Evolutionary conservation across 2,888 invertebrate genomes (phyloP).

Genomic region (Zaprionus lineosus): DNA sequence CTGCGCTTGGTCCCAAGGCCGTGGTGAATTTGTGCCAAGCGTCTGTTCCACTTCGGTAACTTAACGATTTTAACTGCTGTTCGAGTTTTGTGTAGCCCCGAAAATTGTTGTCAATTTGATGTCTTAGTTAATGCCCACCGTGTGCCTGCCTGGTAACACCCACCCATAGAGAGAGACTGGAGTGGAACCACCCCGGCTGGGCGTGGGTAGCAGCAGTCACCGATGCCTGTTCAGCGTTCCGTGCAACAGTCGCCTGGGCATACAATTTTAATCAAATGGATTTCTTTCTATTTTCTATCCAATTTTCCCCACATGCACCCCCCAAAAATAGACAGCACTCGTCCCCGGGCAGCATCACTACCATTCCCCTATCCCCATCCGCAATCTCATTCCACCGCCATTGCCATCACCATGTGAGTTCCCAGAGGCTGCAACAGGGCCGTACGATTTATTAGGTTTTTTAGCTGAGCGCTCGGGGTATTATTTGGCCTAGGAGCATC

Average conservation of each 20-base stretch:
- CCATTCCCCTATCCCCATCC: not conserved
- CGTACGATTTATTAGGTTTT: slow-evolving; percentile 54
- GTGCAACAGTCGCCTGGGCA: slow-evolving; percentile 1
- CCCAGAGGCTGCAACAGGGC: slow-evolving; percentile 26
- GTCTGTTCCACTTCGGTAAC: slow-evolving; percentile 64
- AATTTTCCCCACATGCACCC: slow-evolving; percentile 33
- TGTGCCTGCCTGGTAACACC: slow-evolving; percentile 9
- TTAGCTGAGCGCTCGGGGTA: slow-evolving; percentile 39
- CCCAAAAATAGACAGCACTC: slow-evolving; percentile 52
- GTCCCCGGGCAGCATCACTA: not conserved
- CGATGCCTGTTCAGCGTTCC: not conserved
- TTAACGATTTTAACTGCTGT: slow-evolving; percentile 69
- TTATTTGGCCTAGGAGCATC: slow-evolving; percentile 46
- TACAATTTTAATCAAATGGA: slow-evolving; percentile 71
- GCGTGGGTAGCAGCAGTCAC: no score
- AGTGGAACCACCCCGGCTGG: slow-evolving; percentile 10
- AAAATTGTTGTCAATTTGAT: slow-evolving; percentile 49
- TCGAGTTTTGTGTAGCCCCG: slow-evolving; percentile 20
- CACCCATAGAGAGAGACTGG: not conserved
- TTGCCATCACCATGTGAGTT: not conserved
- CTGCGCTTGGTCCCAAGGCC: slow-evolving; percentile 14
- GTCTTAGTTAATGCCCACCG: slow-evolving; percentile 68
- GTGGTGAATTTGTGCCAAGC: slow-evolving; percentile 30
- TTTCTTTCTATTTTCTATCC: slow-evolving; percentile 65
- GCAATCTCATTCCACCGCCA: no score